Evolutionary conservation across 1,140 invertebrate genomes (phyloP), one percentile per base, ranked within the genome.

Genomic region (Thaumatotibia leucotreta): DNA sequence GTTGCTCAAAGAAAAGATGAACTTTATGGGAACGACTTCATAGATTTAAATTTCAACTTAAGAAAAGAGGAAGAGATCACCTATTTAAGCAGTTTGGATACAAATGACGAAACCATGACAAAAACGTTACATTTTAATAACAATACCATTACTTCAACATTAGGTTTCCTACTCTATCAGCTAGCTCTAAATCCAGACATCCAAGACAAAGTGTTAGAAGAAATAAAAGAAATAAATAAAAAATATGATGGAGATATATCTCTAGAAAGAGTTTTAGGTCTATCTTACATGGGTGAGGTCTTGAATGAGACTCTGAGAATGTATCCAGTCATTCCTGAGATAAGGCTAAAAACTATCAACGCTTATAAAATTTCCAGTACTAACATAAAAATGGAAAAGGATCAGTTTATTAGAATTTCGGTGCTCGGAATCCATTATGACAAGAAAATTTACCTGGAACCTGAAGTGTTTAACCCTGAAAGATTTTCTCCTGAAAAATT

Each of bases 391-490:
- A 11, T 66, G 20, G 61, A 39, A 9, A 63, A 66, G 22, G 64
- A 29, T 6, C 33, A 61, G n/a, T 23, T 9, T 0, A 11, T 70
- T 1, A 24, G 17, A 5, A 54, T 70, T 2, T 54, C 64, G 8
- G 64, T 66, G 3, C 64, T 33, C 14, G 58, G 17, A 0, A 63
- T 61, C 10, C 67, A 68, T 24, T n/a, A 24, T 17, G 63, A 68
- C 45, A 29, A 49, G 10, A 33, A 64, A 20, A 58, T 35, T 31
- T 68, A 64, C 49, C 52, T 63, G 9, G 45, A 61, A 8, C 67
- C 67, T 5, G n/a, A 45, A 4, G 58, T 64, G 32, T 68, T 68
- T 49, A 63, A 68, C 22, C 67, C 67, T 49, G 67, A 68, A 31
- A 29, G 67, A n/a, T 64, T 68, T 14, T 32, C 27, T 20, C n/a